Evolutionary conservation across 2,888 invertebrate species (phyloP), one percentile per base, ranked within the genome.

Genomic region (Stegophylla sp.): DNA sequence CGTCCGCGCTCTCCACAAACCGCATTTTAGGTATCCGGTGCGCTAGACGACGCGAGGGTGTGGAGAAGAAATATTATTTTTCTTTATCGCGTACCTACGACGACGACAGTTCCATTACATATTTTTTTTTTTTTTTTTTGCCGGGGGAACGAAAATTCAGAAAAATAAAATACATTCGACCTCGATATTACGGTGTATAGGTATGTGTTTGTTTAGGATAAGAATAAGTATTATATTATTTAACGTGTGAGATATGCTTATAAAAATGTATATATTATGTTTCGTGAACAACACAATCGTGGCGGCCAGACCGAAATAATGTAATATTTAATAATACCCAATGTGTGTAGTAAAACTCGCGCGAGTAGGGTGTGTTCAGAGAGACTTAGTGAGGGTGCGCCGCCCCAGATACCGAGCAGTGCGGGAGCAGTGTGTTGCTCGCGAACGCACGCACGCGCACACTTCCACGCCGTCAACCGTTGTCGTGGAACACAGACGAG

Each of bases 341-440:
- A 17, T 69, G 26, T 51, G 12, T n/a, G n/a, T n/a, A 41, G 4
- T 23, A 34, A 34, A 51, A 28, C 28, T 48, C 7, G 34, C 15
- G 5, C 0, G 41, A 17, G 53, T 15, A 56, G 64, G 61, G 61
- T 63, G 74, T 63, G 63, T n/a, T 43, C 59, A 41, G 45, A 15
- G 45, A 15, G 26, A 13, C 43, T 9, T 45, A 28, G 15, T n/a
- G 20, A 59, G 77, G 77, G 77, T 77, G 67, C 23, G 77, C 23
- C 23, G 45, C 28, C 66, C 43, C 48, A 34, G 28, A 28, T 56
- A 23, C 28, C 12, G 48, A n/a, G 26, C 48, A 61, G 79, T 79
- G 79, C 69, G 79, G 79, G 69, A 71, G 77, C 56, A 12, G 56
- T n/a, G 23, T 67, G 76, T 76, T 66, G 41, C 59, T 45, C 45